Evolutionary conservation across 2,113 vertebrate genomes (phyloP), one percentile per base, ranked within the genome.

Genomic region (Corapipo altera): DNA sequence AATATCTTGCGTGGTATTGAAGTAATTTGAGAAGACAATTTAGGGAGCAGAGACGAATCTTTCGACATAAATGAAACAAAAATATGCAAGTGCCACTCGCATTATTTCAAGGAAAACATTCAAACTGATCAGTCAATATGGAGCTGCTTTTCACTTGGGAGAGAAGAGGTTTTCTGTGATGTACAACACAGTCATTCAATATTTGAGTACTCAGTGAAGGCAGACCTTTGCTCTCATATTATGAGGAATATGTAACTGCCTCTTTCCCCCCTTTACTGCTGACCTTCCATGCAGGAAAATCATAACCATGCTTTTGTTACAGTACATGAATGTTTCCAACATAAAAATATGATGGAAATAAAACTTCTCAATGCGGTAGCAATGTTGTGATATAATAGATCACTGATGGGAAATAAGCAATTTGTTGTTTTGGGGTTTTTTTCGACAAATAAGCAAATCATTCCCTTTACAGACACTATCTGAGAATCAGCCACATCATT

Each of bases 1-100:
- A 88, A 58, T 74, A 91, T 39, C 52, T 78, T 73, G 30, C 41
- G 58, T 8, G 15, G 70, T 61, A 72, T 12, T 44, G 73, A 13
- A 81, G 75, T 37, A 91, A 96, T 90, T 58, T 77, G 75, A 89
- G 62, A 86, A 87, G 51, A 88, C 52, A 70, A 89, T 95, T 85
- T 79, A 72, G 54, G 46, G 59, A 9, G 3, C 57, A 90, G 83
- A 88, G 82, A 37, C 26, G 16, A 76, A 39, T 52, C 52, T 85
- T 61, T 35, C 72, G 39, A 78, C 43, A 73, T 61, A 95, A 93
- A 65, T 12, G 17, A 85, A 75, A 26, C 39, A 78, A 70, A 91
- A 95, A 92, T 22, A 69, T 9, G 37, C 1, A 2, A 48, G 43
- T 55, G 14, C 44, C 35, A 21, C 37, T 75, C 49, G 44, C 54